Evolutionary conservation across 1,140 invertebrate species (phyloP), one percentile per base, ranked within the genome.

Genomic region (Aphelenchoides fujianensis): DNA sequence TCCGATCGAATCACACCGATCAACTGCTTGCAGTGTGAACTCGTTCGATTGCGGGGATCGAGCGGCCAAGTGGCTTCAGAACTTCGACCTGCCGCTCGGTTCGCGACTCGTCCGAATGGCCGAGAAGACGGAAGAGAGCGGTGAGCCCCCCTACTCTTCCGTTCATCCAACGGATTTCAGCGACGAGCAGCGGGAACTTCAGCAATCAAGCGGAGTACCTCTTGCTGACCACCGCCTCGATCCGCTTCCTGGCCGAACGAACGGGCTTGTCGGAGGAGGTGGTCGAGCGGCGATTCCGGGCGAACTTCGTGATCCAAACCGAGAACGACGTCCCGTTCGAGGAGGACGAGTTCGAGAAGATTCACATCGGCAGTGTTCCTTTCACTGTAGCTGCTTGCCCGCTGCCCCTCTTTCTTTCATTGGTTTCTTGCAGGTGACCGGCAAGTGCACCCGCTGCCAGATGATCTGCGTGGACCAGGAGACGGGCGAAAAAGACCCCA

Each of bases 381-480:
- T 78, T 36, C 63, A 23, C 76, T 52, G 54, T 12, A 63, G 55
- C 2, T 62, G 75, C 70, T 67, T 77, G 9, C 69, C 68, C 27
- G 75, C 70, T 67, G 74, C 9, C 69, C 68, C 27, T 57, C 19
- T 9, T 28, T 2, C 31, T 67, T 19, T 70, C 41, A 70, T 64
- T 64, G 31, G 66, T 69, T 5, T 62, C 34, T 76, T 75, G 36
- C 68, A 92, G 89, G 88, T 90, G 53, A 88, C 90, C 74, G 90
- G 91, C 1, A 88, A 89, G 35, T 96, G 94, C 80, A 90, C 89
- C 7, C 88, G 94, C 68, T 97, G 94, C 85, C 92, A 94, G 85
- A 95, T 95, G 91, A 90, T 96, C 55, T 95, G 93, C 77, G 91
- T 95, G 69, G 90, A 95, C 86, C 93, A 94, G 86, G 86, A 87